phyloP scores from a whole-genome alignment of 37 sponge, comb jelly and placozoan species.

The Hormiphora californensis region DNA sequence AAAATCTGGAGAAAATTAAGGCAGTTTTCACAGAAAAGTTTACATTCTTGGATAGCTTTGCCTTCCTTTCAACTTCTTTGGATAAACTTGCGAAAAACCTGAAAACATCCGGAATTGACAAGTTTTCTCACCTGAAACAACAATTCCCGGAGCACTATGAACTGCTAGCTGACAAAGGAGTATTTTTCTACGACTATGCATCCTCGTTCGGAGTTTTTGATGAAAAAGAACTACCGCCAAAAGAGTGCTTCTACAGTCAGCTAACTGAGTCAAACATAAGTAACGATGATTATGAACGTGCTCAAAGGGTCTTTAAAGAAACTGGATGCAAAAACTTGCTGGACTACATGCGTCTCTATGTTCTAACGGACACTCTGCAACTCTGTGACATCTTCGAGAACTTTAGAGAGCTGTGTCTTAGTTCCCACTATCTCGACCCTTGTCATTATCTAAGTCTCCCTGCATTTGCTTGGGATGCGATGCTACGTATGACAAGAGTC shows the following conservation, averaged over 20 bases:
- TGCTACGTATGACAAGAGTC: neutral
- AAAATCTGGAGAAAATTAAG: slow-evolving; percentile 9
- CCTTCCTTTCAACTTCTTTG: slow-evolving; percentile 2
- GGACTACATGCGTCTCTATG: slow-evolving; percentile 38
- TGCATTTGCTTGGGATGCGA: neutral
- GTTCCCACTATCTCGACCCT: slow-evolving; percentile 43
- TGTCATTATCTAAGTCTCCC: slow-evolving; percentile 18
- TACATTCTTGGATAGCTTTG: slow-evolving; percentile 39
- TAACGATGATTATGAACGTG: slow-evolving; percentile 19
- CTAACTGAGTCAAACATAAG: neutral
- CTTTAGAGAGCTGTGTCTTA: neutral
- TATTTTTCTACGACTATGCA: slow-evolving; percentile 40
- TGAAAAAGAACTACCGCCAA: slow-evolving; percentile 11
- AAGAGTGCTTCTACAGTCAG: neutral
- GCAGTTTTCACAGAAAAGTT: slow-evolving; percentile 37
- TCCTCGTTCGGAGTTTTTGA: neutral
- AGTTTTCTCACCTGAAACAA: neutral
- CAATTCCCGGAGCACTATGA: neutral
- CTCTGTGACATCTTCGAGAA: slow-evolving; percentile 43
- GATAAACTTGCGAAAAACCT: neutral
- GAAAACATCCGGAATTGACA: neutral
- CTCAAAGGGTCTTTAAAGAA: neutral
- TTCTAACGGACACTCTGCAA: neutral
- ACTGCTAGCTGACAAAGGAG: slow-evolving; percentile 6
- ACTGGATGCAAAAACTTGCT: neutral